Evolutionary conservation across 1,140 invertebrate species (phyloP).

Genomic region (Ceratina calcarata): DNA sequence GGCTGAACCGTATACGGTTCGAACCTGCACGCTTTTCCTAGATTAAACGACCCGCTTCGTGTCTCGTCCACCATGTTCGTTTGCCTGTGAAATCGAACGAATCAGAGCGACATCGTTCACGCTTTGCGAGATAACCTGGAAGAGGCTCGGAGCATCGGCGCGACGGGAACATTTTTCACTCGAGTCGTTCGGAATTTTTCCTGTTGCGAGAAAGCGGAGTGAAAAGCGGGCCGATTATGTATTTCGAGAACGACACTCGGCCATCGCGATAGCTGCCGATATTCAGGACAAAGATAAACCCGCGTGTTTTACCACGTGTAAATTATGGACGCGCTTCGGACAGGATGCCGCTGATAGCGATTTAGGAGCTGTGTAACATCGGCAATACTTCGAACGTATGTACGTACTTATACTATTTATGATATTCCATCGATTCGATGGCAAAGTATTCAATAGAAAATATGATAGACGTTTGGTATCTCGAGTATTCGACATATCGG

Average conservation of each 20-base stretch:
- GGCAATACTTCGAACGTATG: too few species aligned
- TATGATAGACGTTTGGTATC: too few species aligned
- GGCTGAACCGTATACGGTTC: constrained; percentile 20
- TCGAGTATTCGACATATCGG: too few species aligned
- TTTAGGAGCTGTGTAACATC: too few species aligned
- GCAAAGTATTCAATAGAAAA: too few species aligned
- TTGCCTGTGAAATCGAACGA: constrained; percentile 5
- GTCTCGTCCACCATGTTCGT: neutral
- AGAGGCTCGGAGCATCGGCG: neutral
- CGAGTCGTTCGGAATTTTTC: constrained; percentile 3
- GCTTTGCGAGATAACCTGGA: neutral
- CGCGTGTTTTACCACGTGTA: constrained; percentile 1
- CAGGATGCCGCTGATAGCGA: too few species aligned
- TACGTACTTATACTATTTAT: too few species aligned
- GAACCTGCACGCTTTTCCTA: constrained; percentile 8
- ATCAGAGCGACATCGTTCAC: neutral
- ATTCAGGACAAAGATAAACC: constrained; percentile 19
- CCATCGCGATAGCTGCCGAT: constrained; percentile 27
- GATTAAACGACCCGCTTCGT: neutral
- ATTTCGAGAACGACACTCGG: constrained; percentile 3
- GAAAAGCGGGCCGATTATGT: constrained; percentile 9
- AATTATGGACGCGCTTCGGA: constrained; percentile 7
- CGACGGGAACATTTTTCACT: neutral
- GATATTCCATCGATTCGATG: too few species aligned
- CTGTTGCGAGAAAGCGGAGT: constrained; percentile 17